A percentile compares a stretch with the other conserved stretches of the same genome.
phyloP scores from a whole-genome alignment of 2,888 invertebrate species.

The Papilio elwesi region DNA sequence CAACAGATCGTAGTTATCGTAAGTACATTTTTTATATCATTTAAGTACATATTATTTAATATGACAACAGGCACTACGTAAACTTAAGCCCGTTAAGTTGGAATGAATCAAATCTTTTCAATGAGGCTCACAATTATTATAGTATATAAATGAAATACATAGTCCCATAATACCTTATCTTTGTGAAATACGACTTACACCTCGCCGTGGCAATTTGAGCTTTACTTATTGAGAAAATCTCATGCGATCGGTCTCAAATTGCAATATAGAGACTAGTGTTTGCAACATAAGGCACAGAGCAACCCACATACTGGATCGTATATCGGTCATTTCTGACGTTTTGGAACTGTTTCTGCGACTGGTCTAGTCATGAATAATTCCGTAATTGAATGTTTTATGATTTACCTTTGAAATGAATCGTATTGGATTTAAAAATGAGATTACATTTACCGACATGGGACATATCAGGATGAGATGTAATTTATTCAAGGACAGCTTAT shows the following conservation, averaged over 20 bases:
- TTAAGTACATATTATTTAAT: too few species aligned
- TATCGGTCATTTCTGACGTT: slow-evolving; percentile 30
- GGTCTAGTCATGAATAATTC: slow-evolving; percentile 15
- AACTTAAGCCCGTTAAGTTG: too few species aligned
- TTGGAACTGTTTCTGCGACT: slow-evolving; percentile 16
- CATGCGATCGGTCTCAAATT: slow-evolving; percentile 21
- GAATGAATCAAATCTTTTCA: too few species aligned
- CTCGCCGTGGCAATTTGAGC: slow-evolving; percentile 1
- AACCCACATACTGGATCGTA: slow-evolving; percentile 2
- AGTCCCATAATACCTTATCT: slow-evolving; percentile 7
- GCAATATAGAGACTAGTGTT: slow-evolving; percentile 28
- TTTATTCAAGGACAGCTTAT: too few species aligned
- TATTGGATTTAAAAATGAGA: not conserved
- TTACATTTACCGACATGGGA: too few species aligned
- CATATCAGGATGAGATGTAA: too few species aligned
- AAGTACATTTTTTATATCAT: too few species aligned
- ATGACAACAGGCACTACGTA: too few species aligned
- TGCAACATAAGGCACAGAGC: slow-evolving; percentile 27
- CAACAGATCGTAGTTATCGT: too few species aligned
- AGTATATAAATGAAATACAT: not conserved
- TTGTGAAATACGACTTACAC: not conserved
- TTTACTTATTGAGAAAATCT: slow-evolving; percentile 20
- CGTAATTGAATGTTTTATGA: slow-evolving; percentile 14
- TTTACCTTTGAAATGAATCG: not conserved
- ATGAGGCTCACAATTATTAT: too few species aligned